Evolutionary conservation across 2,113 vertebrate genomes (phyloP), one percentile per base, ranked within the genome.

Genomic region (Otus sunia): DNA sequence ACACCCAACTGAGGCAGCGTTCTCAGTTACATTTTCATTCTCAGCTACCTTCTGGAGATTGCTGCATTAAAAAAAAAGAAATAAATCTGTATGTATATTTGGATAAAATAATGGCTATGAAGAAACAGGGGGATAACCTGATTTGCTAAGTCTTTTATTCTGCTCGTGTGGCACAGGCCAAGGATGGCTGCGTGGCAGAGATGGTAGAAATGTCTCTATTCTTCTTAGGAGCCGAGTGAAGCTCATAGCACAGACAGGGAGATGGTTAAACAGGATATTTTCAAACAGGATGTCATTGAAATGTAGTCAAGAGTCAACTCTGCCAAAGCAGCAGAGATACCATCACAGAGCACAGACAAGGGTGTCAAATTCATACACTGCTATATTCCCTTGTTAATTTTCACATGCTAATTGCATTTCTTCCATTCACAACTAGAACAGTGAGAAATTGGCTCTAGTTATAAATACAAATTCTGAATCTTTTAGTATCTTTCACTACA

Each of bases 331-430:
- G n/a, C 34, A 76, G 89, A 78, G 29, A 55, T 34, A 43, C 12
- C 23, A 56, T 72, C 63, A 50, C 39, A 71, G 39, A 68, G 68
- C 72, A 56, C 34, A 81, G 68, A 25, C 53, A 89, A 78, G 14
- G n/a, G 69, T 72, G 74, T 73, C 52, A 96, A n/a, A 84, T 69
- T 49, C 13, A 1, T 67, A 32, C 5, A 10, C 10, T 56, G 19
- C 13, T 86, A 6, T 66, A 36, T 87, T 72, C 23, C 12, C 34
- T 69, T 93, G 91, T 76, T 85, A 82, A 91, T 93, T 94, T 89
- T 87, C 53, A 78, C 45, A 55, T 91, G 76, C 21, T 91, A 89
- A 92, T 94, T 93, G 17, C 29, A 34, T 63, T 89, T 72, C 18
- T 80, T 95, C 53, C 66, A 87, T 89, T 96, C 62, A 85, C 45